A percentile compares a stretch with the other conserved stretches of the same genome.
These are phyloP conservation scores for Lagothrix lagotricha DNA, from an alignment of 2,797 vertebrate genomes.

Conservation along the genomic window DNA sequence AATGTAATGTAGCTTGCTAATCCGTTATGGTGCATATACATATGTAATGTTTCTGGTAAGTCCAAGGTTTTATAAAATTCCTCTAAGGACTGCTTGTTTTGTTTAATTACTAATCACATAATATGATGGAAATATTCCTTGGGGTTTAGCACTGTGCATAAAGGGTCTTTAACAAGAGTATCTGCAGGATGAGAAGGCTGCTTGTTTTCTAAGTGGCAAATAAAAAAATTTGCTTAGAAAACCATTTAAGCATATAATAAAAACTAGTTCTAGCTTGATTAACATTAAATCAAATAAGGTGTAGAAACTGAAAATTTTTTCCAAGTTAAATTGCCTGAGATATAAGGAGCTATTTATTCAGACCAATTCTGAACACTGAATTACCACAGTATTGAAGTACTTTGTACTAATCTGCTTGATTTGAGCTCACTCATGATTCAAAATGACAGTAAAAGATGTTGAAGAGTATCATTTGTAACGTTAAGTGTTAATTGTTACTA, in stretches of 20 bases:
- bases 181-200: not conserved
- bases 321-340: conserved; percentile 55
- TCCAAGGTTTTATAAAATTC: not conserved
- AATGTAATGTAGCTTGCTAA: not conserved
- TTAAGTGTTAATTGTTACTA: conserved; percentile 60
- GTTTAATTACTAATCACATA: not conserved
- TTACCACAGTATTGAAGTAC: conserved; percentile 26
- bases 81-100: not conserved
- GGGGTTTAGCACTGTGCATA: not conserved
- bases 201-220: conserved; percentile 42
- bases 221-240: conserved; percentile 53
- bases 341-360: conserved; percentile 30
- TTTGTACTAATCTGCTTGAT: conserved; percentile 60
- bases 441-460: not conserved
- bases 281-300: conserved; percentile 1
- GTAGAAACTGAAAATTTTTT: conserved; percentile 45
- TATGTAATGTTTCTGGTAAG: not conserved
- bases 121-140: not conserved
- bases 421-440: conserved; percentile 26
- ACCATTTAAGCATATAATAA: not conserved
- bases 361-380: conserved; percentile 27
- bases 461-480: conserved; percentile 50
- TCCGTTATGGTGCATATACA: not conserved
- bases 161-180: not conserved
- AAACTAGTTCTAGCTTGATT: conserved; percentile 36